Evolutionary conservation across 2,888 invertebrate genomes (phyloP).

Genomic region (Nemoura dubitans): DNA sequence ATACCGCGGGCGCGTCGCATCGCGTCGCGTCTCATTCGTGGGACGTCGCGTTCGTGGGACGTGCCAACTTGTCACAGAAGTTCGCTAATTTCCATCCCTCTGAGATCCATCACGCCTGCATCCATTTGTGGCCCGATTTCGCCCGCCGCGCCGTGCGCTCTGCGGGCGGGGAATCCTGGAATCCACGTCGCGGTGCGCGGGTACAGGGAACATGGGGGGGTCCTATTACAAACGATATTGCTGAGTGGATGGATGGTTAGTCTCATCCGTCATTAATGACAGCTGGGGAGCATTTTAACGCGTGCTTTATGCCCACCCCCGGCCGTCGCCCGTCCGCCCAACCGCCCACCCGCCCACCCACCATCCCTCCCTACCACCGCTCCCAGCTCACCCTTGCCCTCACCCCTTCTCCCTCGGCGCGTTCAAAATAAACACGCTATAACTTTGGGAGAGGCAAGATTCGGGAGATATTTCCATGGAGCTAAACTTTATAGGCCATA

Average conservation of each 20-base stretch:
- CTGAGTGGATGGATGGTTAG: conserved; percentile 39
- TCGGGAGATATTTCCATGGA: conserved; percentile 5
- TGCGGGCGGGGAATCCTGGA: background rate
- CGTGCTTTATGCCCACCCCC: conserved; percentile 32
- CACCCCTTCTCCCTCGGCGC: conserved; percentile 32
- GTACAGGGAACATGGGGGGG: conserved; percentile 18
- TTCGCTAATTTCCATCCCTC: conserved; percentile 34
- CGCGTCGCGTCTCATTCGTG: too few relatives aligned
- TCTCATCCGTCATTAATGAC: conserved; percentile 38
- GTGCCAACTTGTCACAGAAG: conserved; percentile 30
- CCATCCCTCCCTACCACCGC: conserved; percentile 22
- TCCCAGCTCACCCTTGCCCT: conserved; percentile 16
- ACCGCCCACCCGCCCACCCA: too few relatives aligned
- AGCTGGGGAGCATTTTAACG: conserved; percentile 32
- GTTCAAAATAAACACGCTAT: conserved; percentile 32
- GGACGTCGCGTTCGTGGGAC: background rate
- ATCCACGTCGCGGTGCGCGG: background rate
- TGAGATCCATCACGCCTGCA: conserved; percentile 29
- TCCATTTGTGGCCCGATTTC: conserved; percentile 8
- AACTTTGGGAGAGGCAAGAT: background rate
- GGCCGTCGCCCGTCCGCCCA: too few relatives aligned
- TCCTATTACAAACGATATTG: conserved; percentile 31
- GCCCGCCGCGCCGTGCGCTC: background rate
- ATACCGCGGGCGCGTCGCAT: too few relatives aligned
- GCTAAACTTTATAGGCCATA: background rate